Evolutionary conservation across 2,797 vertebrate species (phyloP), one percentile per base, ranked within the genome.

Genomic region (Urocyon cinereoargenteus): DNA sequence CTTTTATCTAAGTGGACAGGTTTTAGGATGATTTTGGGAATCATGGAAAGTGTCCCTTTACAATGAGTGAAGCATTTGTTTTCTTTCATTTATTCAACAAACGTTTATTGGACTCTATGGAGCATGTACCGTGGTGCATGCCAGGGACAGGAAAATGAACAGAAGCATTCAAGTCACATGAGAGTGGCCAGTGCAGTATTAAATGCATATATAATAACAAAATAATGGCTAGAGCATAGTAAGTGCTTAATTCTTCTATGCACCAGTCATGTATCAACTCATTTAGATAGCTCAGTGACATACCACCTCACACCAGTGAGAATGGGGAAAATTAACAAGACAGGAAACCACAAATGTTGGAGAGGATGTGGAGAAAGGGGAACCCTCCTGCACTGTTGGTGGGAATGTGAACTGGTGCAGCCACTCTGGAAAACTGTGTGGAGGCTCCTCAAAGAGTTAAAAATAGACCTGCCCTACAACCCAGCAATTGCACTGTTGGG

Each of bases 21-120:
- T 55, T 92, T 89, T 84, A 96, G 62, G 64, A 83, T 87, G 49
- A 91, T 64, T 51, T 83, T 75, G 53, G 36, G 57, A 86, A 21
- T 96, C 59, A 73, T 16, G 4, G 72, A 81, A 89, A 93, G 89
- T 61, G 16, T 79, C n/a, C 19, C 49, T 64, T 82, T 62, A 83
- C 2, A 40, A 84, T 57, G 12, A 57, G 28, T 5, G 64, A 94
- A 89, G 57, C 36, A 75, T 51, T 92, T 83, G 28, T 36, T 36
- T 82, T 96, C 87, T 62, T 73, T 57, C 13, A 86, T 34, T 64
- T 91, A 83, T 49, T 93, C 64, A 92, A 91, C 78, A 94, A 93
- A 59, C 36, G 94, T 82, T 86, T 85, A 96, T 28, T 84, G 53
- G 77, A 70, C 59, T 93, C 59, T 95, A 51, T 49, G 21, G 9